These are phyloP conservation scores for Anagrus nilaparvatae DNA, from an alignment of 1,140 invertebrate species.

Conservation along the genomic window DNA sequence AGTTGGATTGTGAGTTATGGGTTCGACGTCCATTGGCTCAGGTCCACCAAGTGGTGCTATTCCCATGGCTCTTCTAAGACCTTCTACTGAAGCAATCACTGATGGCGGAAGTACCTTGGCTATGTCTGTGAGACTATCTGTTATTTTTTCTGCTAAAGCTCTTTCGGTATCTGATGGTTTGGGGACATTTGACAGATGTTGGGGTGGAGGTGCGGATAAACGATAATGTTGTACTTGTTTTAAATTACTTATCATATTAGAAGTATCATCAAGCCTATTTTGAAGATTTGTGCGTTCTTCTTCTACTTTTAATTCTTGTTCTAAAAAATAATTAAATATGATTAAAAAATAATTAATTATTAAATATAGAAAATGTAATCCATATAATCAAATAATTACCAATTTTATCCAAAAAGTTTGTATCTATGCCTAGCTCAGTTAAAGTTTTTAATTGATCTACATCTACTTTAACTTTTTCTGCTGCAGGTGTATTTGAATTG, in stretches of 20 bases:
- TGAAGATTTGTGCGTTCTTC: conserved; percentile 52
- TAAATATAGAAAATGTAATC: too few species aligned
- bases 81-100: conserved; percentile 58
- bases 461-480: conserved; percentile 54
- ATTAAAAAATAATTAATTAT: conserved; percentile 2
- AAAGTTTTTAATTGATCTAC: conserved; percentile 63
- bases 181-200: conserved; percentile 61
- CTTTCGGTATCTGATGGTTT: conserved; percentile 63
- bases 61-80: conserved; percentile 73
- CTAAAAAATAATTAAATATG: conserved; percentile 22
- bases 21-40: conserved; percentile 39
- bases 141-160: conserved; percentile 61
- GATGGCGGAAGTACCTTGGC: conserved; percentile 69
- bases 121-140: conserved; percentile 67
- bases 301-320: conserved; percentile 39
- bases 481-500: conserved; percentile 41
- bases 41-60: conserved; percentile 44
- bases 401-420: conserved; percentile 67
- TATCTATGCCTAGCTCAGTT: conserved; percentile 72
- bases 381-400: conserved; percentile 53
- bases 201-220: conserved; percentile 61
- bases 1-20: conserved; percentile 35
- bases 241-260: conserved; percentile 64
- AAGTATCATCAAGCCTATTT: conserved; percentile 62
- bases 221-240: conserved; percentile 71